phyloP scores from a whole-genome alignment of 2,113 vertebrate genomes.

The Alectura lathami region DNA sequence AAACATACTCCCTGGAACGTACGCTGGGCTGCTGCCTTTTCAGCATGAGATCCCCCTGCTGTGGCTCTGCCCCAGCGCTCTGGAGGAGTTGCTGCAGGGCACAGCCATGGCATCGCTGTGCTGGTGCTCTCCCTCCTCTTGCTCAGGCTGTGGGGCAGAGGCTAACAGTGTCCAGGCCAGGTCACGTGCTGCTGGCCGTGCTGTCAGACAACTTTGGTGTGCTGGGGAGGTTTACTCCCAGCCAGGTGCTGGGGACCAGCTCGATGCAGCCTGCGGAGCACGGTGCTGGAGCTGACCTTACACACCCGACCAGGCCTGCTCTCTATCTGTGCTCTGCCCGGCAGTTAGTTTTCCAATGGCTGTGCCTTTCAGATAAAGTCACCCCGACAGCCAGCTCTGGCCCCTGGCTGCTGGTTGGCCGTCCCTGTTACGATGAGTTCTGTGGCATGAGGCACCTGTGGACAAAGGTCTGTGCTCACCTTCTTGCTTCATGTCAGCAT shows the following conservation, averaged over 20 bases:
- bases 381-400: background rate
- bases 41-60: background rate
- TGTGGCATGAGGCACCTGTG: background rate
- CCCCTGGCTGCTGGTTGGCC: background rate
- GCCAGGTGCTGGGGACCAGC: constrained; percentile 14
- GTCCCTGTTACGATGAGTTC: background rate
- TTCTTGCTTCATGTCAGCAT: background rate
- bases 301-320: background rate
- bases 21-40: constrained; percentile 58
- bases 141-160: background rate
- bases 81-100: background rate
- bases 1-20: constrained; percentile 8
- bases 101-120: background rate
- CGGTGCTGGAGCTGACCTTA: background rate
- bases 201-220: background rate
- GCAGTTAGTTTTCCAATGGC: background rate
- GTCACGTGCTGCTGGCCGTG: background rate
- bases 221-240: background rate
- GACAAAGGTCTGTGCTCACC: background rate
- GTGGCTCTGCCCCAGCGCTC: background rate
- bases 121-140: background rate
- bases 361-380: background rate
- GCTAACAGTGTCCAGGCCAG: background rate
- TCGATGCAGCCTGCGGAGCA: background rate
- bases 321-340: background rate